Percentiles rank a stretch among this genome's conserved stretches.
Evolutionary conservation across 2,888 invertebrate species (phyloP).

Genomic region (Notodromas monacha): DNA sequence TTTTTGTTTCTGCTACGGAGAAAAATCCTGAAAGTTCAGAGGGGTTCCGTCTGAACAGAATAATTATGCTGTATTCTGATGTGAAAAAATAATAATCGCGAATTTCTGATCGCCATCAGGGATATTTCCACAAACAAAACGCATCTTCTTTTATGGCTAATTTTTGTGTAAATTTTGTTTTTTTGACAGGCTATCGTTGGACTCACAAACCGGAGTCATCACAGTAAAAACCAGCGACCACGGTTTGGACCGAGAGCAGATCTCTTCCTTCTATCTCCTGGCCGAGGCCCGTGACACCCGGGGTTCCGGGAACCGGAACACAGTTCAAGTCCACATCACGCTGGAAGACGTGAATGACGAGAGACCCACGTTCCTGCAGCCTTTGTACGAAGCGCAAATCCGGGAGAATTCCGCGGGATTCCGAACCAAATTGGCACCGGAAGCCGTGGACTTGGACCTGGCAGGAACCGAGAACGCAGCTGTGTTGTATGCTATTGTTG

Average conservation of each 20-base stretch:
- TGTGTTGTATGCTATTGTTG: constrained; percentile 41
- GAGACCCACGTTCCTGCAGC: constrained; percentile 39
- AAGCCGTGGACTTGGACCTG: constrained; percentile 50
- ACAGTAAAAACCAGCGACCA: constrained; percentile 40
- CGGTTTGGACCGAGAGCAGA: constrained; percentile 51
- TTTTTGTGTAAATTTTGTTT: too few species aligned
- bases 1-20: too few species aligned
- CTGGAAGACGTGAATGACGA: constrained; percentile 72
- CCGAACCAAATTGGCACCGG: constrained; percentile 35
- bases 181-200: constrained; percentile 35
- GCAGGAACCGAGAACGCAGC: constrained; percentile 51
- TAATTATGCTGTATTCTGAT: too few species aligned
- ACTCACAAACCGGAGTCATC: constrained; percentile 47
- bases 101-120: too few species aligned
- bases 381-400: constrained; percentile 44
- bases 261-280: constrained; percentile 46
- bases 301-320: constrained; percentile 32
- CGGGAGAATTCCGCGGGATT: constrained; percentile 48
- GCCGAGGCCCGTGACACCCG: constrained; percentile 64
- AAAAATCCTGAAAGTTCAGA: too few species aligned
- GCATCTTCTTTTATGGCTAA: too few species aligned
- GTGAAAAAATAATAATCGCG: too few species aligned
- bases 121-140: too few species aligned
- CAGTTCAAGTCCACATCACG: constrained; percentile 38
- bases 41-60: too few species aligned